Evolutionary conservation across 2,888 invertebrate genomes (phyloP).

Genomic region (Entomobrya multifasciata): DNA sequence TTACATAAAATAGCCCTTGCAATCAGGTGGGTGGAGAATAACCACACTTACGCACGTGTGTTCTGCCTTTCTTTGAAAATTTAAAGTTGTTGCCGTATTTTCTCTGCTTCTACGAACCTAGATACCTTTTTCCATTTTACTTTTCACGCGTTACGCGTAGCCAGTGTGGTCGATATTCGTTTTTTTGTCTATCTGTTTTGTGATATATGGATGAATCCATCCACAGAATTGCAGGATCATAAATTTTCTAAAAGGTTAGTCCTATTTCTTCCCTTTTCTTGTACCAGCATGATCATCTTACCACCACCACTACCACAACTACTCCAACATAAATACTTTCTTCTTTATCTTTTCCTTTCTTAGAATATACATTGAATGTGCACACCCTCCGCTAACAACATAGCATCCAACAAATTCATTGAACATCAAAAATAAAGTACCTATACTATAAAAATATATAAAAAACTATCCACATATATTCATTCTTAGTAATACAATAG

Average conservation of each 20-base stretch:
- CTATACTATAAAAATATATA: background rate
- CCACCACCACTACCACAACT: background rate
- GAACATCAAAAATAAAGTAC: background rate
- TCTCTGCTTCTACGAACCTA: background rate
- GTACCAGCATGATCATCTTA: slow-evolving; percentile 61
- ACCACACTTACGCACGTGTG: background rate
- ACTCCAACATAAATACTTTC: background rate
- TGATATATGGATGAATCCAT: slow-evolving; percentile 77
- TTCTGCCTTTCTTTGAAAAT: background rate
- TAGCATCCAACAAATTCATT: background rate
- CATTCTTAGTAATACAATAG: no score
- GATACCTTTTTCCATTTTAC: slow-evolving; percentile 38
- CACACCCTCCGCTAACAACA: background rate
- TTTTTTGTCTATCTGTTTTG: slow-evolving; percentile 76
- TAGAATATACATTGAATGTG: background rate
- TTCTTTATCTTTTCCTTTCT: slow-evolving; percentile 3
- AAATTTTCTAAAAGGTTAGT: slow-evolving; percentile 76
- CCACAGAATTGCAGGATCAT: slow-evolving; percentile 76
- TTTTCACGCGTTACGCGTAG: slow-evolving; percentile 63
- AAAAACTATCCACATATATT: background rate
- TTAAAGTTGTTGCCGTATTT: background rate
- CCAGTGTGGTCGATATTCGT: slow-evolving; percentile 73
- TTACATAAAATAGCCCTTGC: no score
- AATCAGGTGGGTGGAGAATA: no score
- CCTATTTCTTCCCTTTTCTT: slow-evolving; percentile 69